Base-by-base conservation (phyloP, 2,888 invertebrate genomes). In the Polydesmus complanatus region DNA sequence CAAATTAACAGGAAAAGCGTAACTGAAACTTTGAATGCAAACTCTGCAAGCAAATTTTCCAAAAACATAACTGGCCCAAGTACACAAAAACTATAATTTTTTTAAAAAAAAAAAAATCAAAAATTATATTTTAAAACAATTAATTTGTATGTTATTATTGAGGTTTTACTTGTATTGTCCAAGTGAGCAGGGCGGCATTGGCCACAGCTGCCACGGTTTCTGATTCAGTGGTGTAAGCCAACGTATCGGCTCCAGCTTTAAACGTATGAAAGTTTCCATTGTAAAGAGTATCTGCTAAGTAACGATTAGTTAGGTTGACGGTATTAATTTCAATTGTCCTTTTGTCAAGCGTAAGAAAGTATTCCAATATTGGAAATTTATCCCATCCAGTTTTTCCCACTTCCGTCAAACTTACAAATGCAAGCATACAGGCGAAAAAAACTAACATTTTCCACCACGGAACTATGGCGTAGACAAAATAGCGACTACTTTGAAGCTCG, bases 391-490 rank as follows among this genome's bases (percentile, higher is more conserved):
- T 21, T 5, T 26, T 19, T 21, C 26, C 50, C 8, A 49, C 47
- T 5, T 37, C 14, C 49, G 70, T 83, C 62, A 85, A 75, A 77
- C 87, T 81, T 26, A 86, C 77, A 63, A 86, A 83, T 49, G 87
- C 76, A 18, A 90, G 69, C 63, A 87, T 81, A 59, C 85, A 81
- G 68, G 87, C 77, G 62, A 93, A 78, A 71, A 94, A 93, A 48
- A 86, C 71, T 0, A 82, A 49, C 60, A 94, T 87, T 77, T 96
- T 96, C 94, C 94, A 95, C 0, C 89, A 73, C 0, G 94, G 89
- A 58, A 95, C 81, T 70, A 92, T 87, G 69, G 92, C 83, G 74
- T 93, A 92, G 2, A 84, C 86, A 74, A 91, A 94, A 70, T 94
- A 93, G 57, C 94, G 81, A 1, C 88, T 86, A 60, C 56, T 25